phyloP scores from a whole-genome alignment of 2,113 vertebrate genomes.

The Tenrec ecaudatus region DNA sequence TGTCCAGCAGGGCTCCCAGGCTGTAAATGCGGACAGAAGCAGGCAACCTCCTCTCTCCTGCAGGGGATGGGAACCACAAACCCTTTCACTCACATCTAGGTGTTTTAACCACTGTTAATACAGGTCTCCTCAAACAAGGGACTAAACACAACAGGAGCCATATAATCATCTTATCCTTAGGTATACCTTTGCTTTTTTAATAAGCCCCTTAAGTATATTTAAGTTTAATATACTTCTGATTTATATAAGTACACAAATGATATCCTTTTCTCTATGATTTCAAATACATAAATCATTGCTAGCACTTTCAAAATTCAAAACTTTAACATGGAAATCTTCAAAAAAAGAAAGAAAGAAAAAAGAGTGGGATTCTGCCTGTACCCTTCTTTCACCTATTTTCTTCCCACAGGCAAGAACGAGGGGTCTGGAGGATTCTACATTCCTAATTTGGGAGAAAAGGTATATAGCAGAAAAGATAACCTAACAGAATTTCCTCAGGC shows the following conservation, averaged over 20 bases:
- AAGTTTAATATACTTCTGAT: no score
- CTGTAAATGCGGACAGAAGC: no score
- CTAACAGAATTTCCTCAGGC: background rate
- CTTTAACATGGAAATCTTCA: background rate
- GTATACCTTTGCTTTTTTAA: no score
- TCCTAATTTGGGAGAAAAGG: slow-evolving; percentile 11
- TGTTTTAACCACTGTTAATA: no score
- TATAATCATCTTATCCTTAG: no score
- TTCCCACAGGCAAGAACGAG: slow-evolving; percentile 27
- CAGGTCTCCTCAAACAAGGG: no score
- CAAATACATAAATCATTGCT: slow-evolving; percentile 19
- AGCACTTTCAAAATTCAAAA: slow-evolving; percentile 31
- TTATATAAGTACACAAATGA: background rate
- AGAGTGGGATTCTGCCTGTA: background rate
- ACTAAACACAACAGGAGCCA: no score
- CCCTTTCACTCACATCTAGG: no score
- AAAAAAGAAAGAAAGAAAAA: background rate
- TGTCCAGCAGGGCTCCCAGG: no score
- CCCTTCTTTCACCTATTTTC: slow-evolving; percentile 42
- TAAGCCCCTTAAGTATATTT: no score
- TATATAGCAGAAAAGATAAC: slow-evolving; percentile 29
- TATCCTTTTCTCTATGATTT: background rate
- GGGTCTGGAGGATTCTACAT: background rate
- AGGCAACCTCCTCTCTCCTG: no score
- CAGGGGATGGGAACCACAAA: no score